Conservation (phyloP, 1,140 invertebrate genomes). For the Neodiprion pinetum region DNA sequence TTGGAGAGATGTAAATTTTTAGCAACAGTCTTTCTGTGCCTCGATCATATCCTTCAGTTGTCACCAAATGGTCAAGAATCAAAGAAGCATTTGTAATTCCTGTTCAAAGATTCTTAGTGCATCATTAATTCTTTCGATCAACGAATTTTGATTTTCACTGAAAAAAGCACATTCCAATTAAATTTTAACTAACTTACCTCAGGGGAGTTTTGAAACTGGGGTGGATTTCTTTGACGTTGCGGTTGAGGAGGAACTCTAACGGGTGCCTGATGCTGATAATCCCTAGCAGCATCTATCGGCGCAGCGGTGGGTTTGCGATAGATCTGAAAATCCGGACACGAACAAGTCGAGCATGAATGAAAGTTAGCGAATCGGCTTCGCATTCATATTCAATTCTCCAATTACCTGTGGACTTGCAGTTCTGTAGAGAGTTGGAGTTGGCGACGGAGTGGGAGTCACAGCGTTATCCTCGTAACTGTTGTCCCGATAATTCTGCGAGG, state of each 20-base stretch:
- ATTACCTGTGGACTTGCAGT: slow-evolving; percentile 36
- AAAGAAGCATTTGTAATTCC: no score
- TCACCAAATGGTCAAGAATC: no score
- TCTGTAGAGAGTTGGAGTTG: slow-evolving; percentile 50
- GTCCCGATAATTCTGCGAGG: slow-evolving; percentile 52
- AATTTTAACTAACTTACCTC: slow-evolving; percentile 26
- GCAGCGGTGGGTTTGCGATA: slow-evolving; percentile 32
- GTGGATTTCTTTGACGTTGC: slow-evolving; percentile 24
- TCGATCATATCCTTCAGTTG: no score
- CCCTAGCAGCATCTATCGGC: slow-evolving; percentile 22
- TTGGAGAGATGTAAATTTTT: no score
- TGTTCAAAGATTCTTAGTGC: no score
- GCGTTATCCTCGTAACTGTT: slow-evolving; percentile 61
- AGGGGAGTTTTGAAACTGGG: slow-evolving; percentile 29
- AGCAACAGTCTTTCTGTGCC: no score
- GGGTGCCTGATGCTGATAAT: slow-evolving; percentile 25
- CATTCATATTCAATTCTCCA: neutral
- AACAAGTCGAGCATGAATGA: neutral
- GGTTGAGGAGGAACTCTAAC: slow-evolving; percentile 22
- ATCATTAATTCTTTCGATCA: no score
- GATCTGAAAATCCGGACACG: slow-evolving; percentile 15
- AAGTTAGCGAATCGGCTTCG: neutral
- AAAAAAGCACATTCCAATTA: neutral
- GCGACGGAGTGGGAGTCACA: slow-evolving; percentile 56
- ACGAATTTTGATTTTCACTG: no score